Conservation (phyloP, 2,113 vertebrate species). For the Butorides virescens region DNA sequence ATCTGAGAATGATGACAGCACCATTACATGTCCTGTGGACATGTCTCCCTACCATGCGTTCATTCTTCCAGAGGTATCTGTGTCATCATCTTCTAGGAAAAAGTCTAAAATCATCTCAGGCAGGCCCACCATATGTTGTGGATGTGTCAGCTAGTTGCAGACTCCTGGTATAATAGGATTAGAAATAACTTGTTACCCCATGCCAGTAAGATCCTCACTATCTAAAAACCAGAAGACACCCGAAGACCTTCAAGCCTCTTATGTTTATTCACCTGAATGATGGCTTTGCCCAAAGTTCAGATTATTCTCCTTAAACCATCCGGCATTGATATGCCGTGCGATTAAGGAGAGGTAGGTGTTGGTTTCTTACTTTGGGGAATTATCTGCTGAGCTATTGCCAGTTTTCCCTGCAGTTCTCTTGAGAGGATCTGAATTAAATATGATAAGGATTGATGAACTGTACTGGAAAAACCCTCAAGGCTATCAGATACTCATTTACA, state of each 20-base stretch:
- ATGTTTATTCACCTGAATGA: not conserved
- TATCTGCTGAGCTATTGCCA: not conserved
- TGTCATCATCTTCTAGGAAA: not conserved
- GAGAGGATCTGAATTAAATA: slow-evolving; percentile 26
- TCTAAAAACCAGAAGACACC: not conserved
- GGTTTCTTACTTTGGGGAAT: not conserved
- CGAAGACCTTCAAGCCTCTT: not conserved
- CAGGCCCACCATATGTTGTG: rapidly evolving
- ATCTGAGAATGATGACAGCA: not conserved
- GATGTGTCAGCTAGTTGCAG: not conserved
- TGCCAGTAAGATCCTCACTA: not conserved
- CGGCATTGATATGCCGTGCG: not conserved
- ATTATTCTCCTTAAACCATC: not conserved
- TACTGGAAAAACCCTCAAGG: not conserved
- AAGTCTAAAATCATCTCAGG: not conserved
- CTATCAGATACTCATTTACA: not conserved
- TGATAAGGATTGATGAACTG: slow-evolving; percentile 36
- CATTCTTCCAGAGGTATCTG: not conserved
- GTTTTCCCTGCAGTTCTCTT: not conserved
- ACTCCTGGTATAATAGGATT: not conserved
- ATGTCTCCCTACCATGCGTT: not conserved
- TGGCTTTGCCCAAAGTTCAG: not conserved
- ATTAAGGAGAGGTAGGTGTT: not conserved
- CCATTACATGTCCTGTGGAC: not conserved
- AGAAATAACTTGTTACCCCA: not conserved